Percentiles rank a stretch among this genome's conserved stretches.
These are phyloP conservation scores for Macrotus californicus DNA, from an alignment of 2,113 vertebrate species.

Conservation along the genomic window DNA sequence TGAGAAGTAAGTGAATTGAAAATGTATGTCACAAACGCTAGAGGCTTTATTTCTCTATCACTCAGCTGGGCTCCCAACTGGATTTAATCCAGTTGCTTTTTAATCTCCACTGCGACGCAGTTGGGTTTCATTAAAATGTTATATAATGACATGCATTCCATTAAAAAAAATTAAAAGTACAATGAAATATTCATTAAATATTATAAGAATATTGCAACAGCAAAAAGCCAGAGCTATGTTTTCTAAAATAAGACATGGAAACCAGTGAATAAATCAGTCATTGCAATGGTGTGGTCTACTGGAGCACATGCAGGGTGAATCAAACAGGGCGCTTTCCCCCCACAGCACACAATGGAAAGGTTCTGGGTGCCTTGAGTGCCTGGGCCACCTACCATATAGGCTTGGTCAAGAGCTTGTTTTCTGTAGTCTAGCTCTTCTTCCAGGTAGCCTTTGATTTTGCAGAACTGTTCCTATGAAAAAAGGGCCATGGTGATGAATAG, in stretches of 20 bases:
- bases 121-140: background rate
- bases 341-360: background rate
- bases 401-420: slow-evolving; percentile 97
- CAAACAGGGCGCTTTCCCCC: background rate
- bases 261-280: background rate
- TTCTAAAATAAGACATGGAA: slow-evolving; percentile 8
- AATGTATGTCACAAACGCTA: background rate
- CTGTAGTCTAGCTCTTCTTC: slow-evolving; percentile 98
- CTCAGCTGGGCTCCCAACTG: background rate
- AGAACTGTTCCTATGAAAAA: slow-evolving; percentile 93
- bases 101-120: background rate
- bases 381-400: slow-evolving; percentile 89
- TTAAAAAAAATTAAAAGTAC: background rate
- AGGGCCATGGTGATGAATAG: slow-evolving; percentile 51
- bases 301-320: background rate
- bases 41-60: background rate
- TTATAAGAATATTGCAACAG: background rate
- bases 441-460: slow-evolving; percentile 98
- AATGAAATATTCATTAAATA: background rate
- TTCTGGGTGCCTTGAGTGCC: background rate
- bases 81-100: background rate
- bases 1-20: slow-evolving; percentile 1
- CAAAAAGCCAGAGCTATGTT: background rate
- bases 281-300: background rate
- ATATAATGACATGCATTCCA: background rate